A percentile compares a stretch with the other conserved stretches of the same genome.
Evolutionary conservation across 1,140 invertebrate genomes (phyloP).

Genomic region (Coptotermes formosanus): DNA sequence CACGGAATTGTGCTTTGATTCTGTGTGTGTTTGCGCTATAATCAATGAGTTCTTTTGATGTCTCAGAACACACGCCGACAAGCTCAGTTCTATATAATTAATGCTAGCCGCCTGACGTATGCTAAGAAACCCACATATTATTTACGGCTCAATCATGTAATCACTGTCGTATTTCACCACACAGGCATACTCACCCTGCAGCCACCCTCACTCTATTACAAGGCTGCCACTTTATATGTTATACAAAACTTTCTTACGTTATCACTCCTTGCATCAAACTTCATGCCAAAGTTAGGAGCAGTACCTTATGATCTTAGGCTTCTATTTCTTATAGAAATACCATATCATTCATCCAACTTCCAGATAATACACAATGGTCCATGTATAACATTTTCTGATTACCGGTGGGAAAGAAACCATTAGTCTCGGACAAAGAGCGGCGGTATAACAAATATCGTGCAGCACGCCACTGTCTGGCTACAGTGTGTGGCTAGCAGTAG

Average conservation of each 20-base stretch:
- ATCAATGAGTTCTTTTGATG: too few species aligned
- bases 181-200: neutral
- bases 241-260: neutral
- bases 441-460: neutral
- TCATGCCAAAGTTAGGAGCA: neutral
- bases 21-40: too few species aligned
- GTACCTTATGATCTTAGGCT: too few species aligned
- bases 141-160: neutral
- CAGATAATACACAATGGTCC: neutral
- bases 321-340: neutral
- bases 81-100: neutral
- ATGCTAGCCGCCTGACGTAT: neutral
- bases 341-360: neutral
- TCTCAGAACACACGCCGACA: too few species aligned
- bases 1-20: too few species aligned
- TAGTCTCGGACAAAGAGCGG: neutral
- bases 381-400: conserved; percentile 14
- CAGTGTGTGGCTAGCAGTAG: neutral
- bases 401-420: neutral
- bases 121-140: neutral
- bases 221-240: neutral
- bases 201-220: too few species aligned
- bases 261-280: neutral
- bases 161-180: neutral
- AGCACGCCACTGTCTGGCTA: neutral